Evolutionary conservation across 2,113 vertebrate genomes (phyloP).

Genomic region (Tretioscincus oriximinensis): DNA sequence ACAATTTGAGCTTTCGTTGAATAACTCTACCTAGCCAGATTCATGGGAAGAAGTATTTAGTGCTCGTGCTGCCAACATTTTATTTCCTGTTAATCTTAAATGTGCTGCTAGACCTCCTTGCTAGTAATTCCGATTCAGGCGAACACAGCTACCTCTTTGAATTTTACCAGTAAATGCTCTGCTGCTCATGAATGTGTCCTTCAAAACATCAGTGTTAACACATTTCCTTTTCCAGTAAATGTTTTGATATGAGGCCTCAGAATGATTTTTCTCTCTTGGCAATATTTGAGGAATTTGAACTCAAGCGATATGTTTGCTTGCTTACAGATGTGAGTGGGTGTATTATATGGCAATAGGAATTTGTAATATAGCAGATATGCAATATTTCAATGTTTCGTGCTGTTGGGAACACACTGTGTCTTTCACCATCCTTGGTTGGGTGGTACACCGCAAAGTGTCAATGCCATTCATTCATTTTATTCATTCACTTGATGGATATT

Average conservation of each 20-base stretch:
- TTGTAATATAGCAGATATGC: background rate
- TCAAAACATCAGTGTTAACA: conserved; percentile 3
- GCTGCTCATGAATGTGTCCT: background rate
- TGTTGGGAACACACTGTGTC: background rate
- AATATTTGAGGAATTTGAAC: background rate
- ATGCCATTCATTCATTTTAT: no score
- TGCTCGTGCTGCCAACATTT: background rate
- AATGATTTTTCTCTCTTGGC: background rate
- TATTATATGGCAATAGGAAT: background rate
- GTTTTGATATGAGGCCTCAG: conserved; percentile 21
- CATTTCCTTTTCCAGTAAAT: background rate
- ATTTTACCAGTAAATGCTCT: background rate
- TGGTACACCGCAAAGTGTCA: no score
- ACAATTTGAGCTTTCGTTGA: no score
- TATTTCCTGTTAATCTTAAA: background rate
- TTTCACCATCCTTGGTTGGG: no score
- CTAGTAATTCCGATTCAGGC: background rate
- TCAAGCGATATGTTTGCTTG: background rate
- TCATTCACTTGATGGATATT: no score
- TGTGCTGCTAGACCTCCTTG: background rate
- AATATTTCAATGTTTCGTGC: background rate
- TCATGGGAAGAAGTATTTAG: background rate
- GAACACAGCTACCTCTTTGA: no score
- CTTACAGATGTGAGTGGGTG: background rate
- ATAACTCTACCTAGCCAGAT: background rate